A percentile compares a stretch with the other conserved stretches of the same genome.
These are phyloP conservation scores for Argya squamiceps DNA, from an alignment of 2,797 vertebrate species.

Conservation along the genomic window DNA sequence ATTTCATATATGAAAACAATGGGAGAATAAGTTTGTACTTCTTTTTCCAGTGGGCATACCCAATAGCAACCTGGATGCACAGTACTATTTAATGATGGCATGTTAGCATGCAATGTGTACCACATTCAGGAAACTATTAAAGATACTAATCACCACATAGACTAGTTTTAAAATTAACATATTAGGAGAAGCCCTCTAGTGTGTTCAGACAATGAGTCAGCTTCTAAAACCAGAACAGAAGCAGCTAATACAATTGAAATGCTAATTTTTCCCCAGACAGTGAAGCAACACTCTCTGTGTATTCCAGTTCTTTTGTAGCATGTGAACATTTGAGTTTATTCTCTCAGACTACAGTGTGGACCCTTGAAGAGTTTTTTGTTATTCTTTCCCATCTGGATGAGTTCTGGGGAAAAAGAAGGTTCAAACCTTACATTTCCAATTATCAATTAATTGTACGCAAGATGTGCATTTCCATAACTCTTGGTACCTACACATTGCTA, in stretches of 20 bases:
- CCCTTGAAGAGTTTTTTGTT: neutral
- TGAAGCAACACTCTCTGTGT: slow-evolving; percentile 44
- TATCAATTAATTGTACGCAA: neutral
- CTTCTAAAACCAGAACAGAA: slow-evolving; percentile 65
- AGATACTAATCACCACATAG: slow-evolving; percentile 23
- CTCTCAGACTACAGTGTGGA: neutral
- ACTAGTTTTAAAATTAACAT: slow-evolving; percentile 39
- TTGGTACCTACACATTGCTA: neutral
- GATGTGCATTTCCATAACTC: neutral
- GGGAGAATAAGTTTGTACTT: neutral
- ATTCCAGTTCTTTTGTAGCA: slow-evolving; percentile 58
- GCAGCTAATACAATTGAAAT: slow-evolving; percentile 74
- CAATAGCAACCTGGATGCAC: neutral
- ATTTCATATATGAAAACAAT: neutral
- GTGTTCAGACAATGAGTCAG: slow-evolving; percentile 67
- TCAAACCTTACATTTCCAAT: slow-evolving; percentile 15
- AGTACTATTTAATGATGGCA: neutral
- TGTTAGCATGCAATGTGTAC: neutral
- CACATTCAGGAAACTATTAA: slow-evolving; percentile 10
- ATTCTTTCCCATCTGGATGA: neutral
- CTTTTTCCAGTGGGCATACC: neutral
- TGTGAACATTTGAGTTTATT: slow-evolving; percentile 49
- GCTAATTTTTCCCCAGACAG: slow-evolving; percentile 71
- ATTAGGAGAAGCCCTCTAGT: slow-evolving; percentile 48
- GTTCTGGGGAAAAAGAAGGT: slow-evolving; percentile 30